Evolutionary conservation across 1,140 invertebrate genomes (phyloP).

Genomic region (Pristionchus pacificus): DNA sequence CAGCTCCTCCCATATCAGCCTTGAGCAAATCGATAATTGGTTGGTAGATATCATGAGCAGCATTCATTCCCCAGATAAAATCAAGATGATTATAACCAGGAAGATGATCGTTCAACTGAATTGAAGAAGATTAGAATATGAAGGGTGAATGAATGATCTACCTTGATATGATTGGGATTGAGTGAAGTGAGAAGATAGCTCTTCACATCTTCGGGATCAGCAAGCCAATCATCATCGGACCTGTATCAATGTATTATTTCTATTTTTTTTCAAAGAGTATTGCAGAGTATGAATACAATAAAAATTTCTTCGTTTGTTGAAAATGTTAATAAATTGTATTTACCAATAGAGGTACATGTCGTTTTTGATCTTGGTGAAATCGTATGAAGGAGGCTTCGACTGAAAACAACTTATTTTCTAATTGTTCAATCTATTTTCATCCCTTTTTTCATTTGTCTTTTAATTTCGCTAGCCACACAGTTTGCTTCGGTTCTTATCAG

Average conservation of each 20-base stretch:
- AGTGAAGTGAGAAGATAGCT: constrained; percentile 24
- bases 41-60: constrained; percentile 19
- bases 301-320: too few relatives aligned
- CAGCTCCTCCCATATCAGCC: not conserved
- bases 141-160: not conserved
- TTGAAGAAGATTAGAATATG: not conserved
- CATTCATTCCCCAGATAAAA: constrained; percentile 37
- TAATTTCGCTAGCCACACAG: too few relatives aligned
- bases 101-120: not conserved
- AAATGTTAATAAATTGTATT: too few relatives aligned
- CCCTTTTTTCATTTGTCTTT: too few relatives aligned
- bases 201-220: constrained; percentile 35
- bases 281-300: too few relatives aligned
- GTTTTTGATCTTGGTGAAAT: constrained; percentile 23
- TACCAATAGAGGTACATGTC: constrained; percentile 34
- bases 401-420: constrained; percentile 1
- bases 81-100: constrained; percentile 34
- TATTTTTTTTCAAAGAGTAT: too few relatives aligned
- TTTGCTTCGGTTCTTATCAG: too few relatives aligned
- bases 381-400: constrained; percentile 28
- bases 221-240: constrained; percentile 29
- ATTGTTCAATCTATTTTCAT: not conserved
- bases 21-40: constrained; percentile 19
- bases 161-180: constrained; percentile 36
- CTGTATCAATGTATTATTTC: too few relatives aligned